phyloP scores from a whole-genome alignment of 2,888 invertebrate genomes.

The Horisme vitalbata region DNA sequence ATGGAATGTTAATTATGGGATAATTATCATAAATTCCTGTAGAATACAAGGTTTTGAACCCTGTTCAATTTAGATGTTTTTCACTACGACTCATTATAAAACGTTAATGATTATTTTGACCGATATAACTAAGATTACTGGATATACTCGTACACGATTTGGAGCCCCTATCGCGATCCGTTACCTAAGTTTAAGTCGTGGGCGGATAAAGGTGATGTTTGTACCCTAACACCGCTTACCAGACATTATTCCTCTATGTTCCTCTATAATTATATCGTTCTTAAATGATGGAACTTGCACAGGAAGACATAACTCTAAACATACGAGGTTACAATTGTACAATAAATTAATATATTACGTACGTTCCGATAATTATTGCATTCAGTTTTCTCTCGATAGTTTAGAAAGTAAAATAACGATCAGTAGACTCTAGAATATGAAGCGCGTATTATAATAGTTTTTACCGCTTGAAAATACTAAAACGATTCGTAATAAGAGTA shows the following conservation, averaged over 20 bases:
- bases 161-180: slow-evolving; percentile 61
- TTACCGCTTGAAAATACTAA: slow-evolving; percentile 11
- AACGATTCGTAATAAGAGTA: slow-evolving; percentile 57
- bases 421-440: slow-evolving; percentile 8
- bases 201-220: slow-evolving; percentile 66
- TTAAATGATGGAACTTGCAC: slow-evolving; percentile 70
- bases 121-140: slow-evolving; percentile 50
- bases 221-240: slow-evolving; percentile 63
- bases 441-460: slow-evolving; percentile 8
- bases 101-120: slow-evolving; percentile 57
- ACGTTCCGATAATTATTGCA: slow-evolving; percentile 36
- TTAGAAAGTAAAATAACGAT: not conserved
- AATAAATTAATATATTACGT: slow-evolving; percentile 39
- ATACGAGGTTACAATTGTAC: slow-evolving; percentile 59
- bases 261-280: slow-evolving; percentile 51
- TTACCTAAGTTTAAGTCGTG: slow-evolving; percentile 63
- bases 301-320: slow-evolving; percentile 79
- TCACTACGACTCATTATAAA: slow-evolving; percentile 63
- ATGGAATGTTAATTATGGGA: slow-evolving; percentile 51
- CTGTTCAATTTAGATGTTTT: slow-evolving; percentile 57
- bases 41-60: slow-evolving; percentile 63
- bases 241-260: slow-evolving; percentile 48
- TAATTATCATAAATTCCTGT: slow-evolving; percentile 61
- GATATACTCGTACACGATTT: slow-evolving; percentile 58
- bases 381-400: slow-evolving; percentile 13